Conservation (phyloP, 1,140 invertebrate species). For the Brachionus rubens region DNA sequence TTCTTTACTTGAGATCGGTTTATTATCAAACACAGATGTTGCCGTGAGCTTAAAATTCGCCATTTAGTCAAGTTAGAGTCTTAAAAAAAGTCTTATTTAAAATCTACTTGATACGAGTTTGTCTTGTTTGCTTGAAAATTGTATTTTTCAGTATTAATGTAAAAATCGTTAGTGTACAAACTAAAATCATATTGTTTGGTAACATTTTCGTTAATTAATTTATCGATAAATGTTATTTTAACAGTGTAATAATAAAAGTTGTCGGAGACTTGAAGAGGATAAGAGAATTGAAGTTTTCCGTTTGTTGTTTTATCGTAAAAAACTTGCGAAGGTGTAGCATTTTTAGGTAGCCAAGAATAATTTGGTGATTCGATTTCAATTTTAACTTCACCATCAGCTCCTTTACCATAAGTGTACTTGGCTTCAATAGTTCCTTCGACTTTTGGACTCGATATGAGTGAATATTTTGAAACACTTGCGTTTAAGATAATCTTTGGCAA, state of each 20-base stretch:
- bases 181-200: too few species aligned
- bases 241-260: neutral
- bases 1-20: too few species aligned
- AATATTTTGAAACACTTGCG: neutral
- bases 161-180: neutral
- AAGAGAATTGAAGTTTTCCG: neutral
- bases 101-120: too few species aligned
- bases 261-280: neutral
- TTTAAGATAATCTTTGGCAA: neutral
- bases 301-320: conserved; percentile 1
- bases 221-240: neutral
- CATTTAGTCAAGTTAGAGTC: too few species aligned
- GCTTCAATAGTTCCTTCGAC: neutral
- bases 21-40: too few species aligned
- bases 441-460: neutral
- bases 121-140: too few species aligned
- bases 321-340: too few species aligned
- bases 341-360: neutral
- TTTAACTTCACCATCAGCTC: neutral
- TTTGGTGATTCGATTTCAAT: neutral
- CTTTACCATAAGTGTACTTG: conserved; percentile 26
- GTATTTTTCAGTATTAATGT: neutral
- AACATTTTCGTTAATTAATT: neutral
- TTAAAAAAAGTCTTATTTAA: too few species aligned
- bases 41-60: too few species aligned